A percentile compares a stretch with the other conserved stretches of the same genome.
phyloP scores from a whole-genome alignment of 2,888 invertebrate genomes.

The Drosophila anomalipes region DNA sequence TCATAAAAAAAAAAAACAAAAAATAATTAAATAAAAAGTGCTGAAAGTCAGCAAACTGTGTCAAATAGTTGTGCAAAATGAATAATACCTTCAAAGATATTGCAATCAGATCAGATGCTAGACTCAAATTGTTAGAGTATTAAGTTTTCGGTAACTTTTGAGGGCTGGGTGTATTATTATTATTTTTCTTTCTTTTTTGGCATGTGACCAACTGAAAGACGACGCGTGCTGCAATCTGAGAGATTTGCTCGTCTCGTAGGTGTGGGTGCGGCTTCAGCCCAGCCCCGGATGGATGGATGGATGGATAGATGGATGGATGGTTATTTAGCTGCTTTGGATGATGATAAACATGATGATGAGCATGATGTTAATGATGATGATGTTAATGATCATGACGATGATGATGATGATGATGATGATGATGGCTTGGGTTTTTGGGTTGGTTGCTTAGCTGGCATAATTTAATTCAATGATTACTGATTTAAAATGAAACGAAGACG shows the following conservation, averaged over 20 bases:
- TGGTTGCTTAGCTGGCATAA: constrained; percentile 63
- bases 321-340: constrained; percentile 35
- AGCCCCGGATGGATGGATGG: constrained; percentile 52
- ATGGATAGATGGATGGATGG: constrained; percentile 36
- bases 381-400: constrained; percentile 14
- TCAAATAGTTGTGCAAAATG: neutral
- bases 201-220: constrained; percentile 67
- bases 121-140: neutral
- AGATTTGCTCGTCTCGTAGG: constrained; percentile 62
- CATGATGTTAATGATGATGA: constrained; percentile 17
- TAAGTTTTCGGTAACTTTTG: neutral
- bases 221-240: constrained; percentile 60
- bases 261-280: constrained; percentile 77
- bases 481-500: constrained; percentile 71
- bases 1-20: neutral
- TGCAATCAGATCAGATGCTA: too few species aligned
- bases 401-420: constrained; percentile 25
- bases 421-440: constrained; percentile 46
- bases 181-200: constrained; percentile 38
- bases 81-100: too few species aligned
- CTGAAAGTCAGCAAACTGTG: neutral
- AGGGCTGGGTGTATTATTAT: neutral
- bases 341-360: constrained; percentile 21
- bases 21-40: neutral
- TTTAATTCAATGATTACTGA: constrained; percentile 82